Percentiles rank a stretch among this genome's conserved stretches.
Conservation (phyloP, 92 coral and sea anemone genomes). For the Diadumene lineata region DNA sequence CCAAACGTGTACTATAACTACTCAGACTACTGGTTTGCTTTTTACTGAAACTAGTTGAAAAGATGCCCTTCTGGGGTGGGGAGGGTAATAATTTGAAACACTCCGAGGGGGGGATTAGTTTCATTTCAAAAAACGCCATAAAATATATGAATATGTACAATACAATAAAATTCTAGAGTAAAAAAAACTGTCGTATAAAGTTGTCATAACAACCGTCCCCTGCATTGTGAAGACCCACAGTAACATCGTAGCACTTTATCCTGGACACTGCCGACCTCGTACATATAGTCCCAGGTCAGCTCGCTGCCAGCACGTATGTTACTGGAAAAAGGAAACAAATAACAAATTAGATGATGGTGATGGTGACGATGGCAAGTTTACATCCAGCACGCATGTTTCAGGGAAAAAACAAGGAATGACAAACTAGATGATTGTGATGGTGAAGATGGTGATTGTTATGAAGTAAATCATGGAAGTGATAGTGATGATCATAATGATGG, state of each 20-base stretch:
- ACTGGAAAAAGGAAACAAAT: conserved; percentile 34
- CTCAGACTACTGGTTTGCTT: too few relatives aligned
- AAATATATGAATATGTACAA: neutral
- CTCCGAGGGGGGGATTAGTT: neutral
- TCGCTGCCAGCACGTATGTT: conserved; percentile 91
- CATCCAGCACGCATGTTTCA: too few relatives aligned
- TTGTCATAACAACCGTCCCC: conserved; percentile 61
- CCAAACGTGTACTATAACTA: too few relatives aligned
- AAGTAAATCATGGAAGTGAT: neutral
- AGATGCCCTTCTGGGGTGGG: neutral
- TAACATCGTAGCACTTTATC: conserved; percentile 90
- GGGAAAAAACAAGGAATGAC: neutral
- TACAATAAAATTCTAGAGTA: neutral
- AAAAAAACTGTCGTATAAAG: neutral
- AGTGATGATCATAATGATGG: neutral
- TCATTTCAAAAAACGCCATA: neutral
- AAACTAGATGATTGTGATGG: neutral
- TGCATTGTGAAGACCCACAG: conserved; percentile 96
- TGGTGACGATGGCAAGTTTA: neutral
- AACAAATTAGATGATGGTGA: neutral
- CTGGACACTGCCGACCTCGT: conserved; percentile 95
- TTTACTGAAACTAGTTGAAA: neutral
- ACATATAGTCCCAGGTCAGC: conserved; percentile 98
- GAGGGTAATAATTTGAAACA: neutral
- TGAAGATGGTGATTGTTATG: neutral